phyloP scores from a whole-genome alignment of 2,888 invertebrate species.

The Pollenia angustigena region DNA sequence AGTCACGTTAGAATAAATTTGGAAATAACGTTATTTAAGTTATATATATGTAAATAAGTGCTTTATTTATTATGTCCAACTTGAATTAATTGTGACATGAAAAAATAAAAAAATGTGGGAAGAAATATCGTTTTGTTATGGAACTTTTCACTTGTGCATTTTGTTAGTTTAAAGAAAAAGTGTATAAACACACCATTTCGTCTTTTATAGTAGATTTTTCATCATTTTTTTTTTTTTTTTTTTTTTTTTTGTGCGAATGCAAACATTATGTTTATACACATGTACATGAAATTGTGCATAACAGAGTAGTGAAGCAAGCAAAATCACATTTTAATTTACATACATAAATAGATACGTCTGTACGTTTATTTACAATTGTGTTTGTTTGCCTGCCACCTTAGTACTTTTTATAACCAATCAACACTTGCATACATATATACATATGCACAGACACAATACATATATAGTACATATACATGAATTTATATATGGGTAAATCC shows the following conservation, averaged over 20 bases:
- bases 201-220: neutral
- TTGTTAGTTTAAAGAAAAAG: conserved; percentile 7
- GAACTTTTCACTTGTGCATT: too few relatives aligned
- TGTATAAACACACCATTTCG: conserved; percentile 16
- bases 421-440: neutral
- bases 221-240: neutral
- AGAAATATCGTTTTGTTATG: too few relatives aligned
- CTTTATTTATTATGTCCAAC: too few relatives aligned
- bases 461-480: neutral
- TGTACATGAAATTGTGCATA: neutral
- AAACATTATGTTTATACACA: neutral
- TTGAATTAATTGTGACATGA: too few relatives aligned
- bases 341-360: too few relatives aligned
- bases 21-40: too few relatives aligned
- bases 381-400: neutral
- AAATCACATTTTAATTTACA: neutral
- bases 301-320: neutral
- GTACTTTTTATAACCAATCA: conserved; percentile 47
- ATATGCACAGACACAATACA: neutral
- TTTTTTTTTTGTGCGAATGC: neutral
- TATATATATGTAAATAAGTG: too few relatives aligned
- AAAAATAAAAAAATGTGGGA: too few relatives aligned
- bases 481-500: too few relatives aligned
- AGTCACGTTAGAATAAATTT: too few relatives aligned
- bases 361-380: too few relatives aligned